Evolutionary conservation across 1,140 invertebrate genomes (phyloP).

Genomic region (Zaprionus camerounensis): DNA sequence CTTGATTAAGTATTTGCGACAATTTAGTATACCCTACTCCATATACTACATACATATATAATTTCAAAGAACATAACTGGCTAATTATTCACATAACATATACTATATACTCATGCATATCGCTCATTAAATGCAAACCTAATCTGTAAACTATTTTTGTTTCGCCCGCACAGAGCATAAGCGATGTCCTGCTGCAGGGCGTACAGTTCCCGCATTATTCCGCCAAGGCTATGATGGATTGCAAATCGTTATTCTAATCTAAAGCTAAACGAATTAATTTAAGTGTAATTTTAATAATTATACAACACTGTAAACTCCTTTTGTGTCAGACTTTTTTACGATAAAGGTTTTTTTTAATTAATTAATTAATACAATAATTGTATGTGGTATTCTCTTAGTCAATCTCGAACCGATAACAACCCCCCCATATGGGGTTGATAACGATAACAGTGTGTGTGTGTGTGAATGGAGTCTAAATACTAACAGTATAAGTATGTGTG

Average conservation of each 20-base stretch:
- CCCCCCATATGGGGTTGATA: background rate
- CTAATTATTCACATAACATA: too few relatives aligned
- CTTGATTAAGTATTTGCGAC: too few relatives aligned
- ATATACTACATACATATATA: too few relatives aligned
- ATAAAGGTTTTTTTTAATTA: conserved; percentile 46
- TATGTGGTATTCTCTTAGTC: conserved; percentile 36
- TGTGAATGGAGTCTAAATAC: conserved; percentile 31
- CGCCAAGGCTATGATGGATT: conserved; percentile 88
- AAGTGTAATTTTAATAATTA: conserved; percentile 59
- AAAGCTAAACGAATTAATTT: conserved; percentile 15
- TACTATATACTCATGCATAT: background rate
- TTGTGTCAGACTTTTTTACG: conserved; percentile 42
- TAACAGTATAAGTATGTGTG: background rate
- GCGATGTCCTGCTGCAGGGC: conserved; percentile 88
- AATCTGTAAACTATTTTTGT: conserved; percentile 45
- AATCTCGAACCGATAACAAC: conserved; percentile 25
- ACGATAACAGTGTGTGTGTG: conserved; percentile 24
- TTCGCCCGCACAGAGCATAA: conserved; percentile 85
- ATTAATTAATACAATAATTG: conserved; percentile 43
- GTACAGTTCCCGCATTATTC: conserved; percentile 89
- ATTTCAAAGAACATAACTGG: too few relatives aligned
- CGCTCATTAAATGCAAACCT: background rate
- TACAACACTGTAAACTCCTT: conserved; percentile 37
- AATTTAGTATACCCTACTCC: too few relatives aligned
- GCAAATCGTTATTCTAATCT: conserved; percentile 68